Conservation (phyloP, 2,797 vertebrate genomes). For the Brotula barbata region DNA sequence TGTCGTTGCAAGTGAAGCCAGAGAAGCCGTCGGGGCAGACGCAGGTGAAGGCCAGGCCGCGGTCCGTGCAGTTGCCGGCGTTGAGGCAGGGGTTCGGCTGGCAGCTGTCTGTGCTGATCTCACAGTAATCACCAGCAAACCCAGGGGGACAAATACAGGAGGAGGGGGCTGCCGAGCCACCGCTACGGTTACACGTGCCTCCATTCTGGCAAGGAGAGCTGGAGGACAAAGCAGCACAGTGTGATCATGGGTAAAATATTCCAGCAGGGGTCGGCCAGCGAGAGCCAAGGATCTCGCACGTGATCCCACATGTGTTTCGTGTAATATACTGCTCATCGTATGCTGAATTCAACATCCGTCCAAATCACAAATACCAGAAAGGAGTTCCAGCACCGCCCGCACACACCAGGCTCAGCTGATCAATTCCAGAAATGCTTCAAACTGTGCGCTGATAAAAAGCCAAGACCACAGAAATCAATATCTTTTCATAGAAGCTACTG, state of each 20-base stretch:
- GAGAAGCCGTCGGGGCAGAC: constrained; percentile 80
- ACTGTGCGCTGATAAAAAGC: constrained; percentile 25
- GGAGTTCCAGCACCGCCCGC: constrained; percentile 1
- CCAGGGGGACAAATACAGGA: constrained; percentile 87
- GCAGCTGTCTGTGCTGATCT: constrained; percentile 83
- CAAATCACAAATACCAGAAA: constrained; percentile 5
- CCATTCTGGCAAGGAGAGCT: constrained; percentile 91
- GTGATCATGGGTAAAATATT: constrained; percentile 7
- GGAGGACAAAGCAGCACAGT: constrained; percentile 48
- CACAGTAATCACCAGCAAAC: constrained; percentile 89
- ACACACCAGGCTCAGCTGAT: constrained; percentile 28
- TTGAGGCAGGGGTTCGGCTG: constrained; percentile 87
- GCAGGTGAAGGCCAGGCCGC: constrained; percentile 82
- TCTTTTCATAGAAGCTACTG: constrained; percentile 28
- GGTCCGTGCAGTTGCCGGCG: constrained; percentile 84
- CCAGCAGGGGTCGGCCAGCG: constrained; percentile 8
- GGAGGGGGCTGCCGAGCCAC: constrained; percentile 72
- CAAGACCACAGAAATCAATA: constrained; percentile 48
- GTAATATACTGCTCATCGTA: constrained; percentile 9
- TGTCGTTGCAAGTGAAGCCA: constrained; percentile 84
- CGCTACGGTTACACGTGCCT: constrained; percentile 83
- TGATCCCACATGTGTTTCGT: too few species aligned
- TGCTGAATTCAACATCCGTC: constrained; percentile 33
- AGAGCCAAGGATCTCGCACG: background rate
- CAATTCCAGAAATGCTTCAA: constrained; percentile 12